Evolutionary conservation across 2,113 vertebrate species (phyloP).

Genomic region (Trogon surrucura): DNA sequence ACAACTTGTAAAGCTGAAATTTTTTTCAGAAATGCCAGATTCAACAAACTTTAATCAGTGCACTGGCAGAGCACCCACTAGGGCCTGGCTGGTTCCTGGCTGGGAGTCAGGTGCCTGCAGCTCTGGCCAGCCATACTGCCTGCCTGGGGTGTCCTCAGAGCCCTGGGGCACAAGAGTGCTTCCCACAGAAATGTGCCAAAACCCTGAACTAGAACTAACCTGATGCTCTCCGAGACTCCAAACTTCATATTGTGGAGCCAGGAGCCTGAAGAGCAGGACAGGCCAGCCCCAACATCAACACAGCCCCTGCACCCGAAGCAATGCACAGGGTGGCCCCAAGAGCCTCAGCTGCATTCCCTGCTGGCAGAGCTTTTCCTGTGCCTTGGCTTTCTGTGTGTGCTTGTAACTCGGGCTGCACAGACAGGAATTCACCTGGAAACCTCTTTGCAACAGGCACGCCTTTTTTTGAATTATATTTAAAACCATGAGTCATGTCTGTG

Average conservation of each 20-base stretch:
- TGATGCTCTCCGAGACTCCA: background rate
- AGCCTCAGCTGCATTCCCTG: background rate
- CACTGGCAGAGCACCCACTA: background rate
- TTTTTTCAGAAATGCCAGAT: background rate
- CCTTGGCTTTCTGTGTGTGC: background rate
- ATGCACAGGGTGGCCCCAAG: background rate
- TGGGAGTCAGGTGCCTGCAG: background rate
- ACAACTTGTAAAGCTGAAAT: background rate
- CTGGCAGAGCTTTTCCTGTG: background rate
- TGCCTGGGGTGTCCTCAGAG: fast-evolving
- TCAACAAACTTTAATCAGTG: background rate
- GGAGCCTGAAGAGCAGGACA: background rate
- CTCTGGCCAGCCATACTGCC: fast-evolving
- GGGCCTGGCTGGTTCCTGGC: background rate
- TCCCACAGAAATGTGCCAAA: background rate
- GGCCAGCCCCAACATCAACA: background rate
- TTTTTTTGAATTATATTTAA: background rate
- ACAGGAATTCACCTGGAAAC: background rate
- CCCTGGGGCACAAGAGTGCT: background rate
- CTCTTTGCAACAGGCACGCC: background rate
- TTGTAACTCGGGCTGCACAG: background rate
- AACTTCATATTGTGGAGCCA: fast-evolving
- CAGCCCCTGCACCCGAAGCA: background rate
- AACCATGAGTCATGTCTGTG: background rate
- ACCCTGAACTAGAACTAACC: background rate